phyloP scores from a whole-genome alignment of 2,113 vertebrate genomes.

The Murina feae region DNA sequence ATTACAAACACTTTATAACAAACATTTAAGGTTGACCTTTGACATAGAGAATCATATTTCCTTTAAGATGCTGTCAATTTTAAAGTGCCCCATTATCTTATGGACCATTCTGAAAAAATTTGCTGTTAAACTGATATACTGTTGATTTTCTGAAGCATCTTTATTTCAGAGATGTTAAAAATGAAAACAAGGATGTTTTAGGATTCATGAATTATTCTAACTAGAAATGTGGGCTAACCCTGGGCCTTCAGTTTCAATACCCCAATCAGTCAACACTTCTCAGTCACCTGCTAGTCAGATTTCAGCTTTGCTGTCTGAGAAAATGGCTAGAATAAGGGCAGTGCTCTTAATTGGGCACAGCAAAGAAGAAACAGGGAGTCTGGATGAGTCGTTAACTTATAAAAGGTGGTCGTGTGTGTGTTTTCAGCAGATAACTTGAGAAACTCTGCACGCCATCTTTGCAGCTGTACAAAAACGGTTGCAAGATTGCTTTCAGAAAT shows the following conservation, averaged over 20 bases:
- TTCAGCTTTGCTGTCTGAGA: background rate
- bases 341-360: background rate
- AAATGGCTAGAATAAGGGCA: background rate
- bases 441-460: background rate
- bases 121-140: background rate
- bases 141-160: slow-evolving; percentile 4
- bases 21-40: background rate
- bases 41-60: background rate
- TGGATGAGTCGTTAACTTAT: background rate
- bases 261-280: background rate
- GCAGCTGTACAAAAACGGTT: background rate
- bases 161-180: background rate
- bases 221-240: background rate
- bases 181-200: background rate
- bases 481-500: background rate
- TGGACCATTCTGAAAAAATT: background rate
- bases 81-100: background rate
- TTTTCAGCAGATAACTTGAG: background rate
- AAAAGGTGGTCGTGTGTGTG: background rate
- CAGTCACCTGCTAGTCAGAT: background rate
- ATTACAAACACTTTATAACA: background rate
- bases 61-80: background rate
- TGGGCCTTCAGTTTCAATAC: background rate
- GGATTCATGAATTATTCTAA: background rate
- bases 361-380: background rate